Base-by-base conservation (phyloP, 2,888 invertebrate genomes). In the Eledona agricola region DNA sequence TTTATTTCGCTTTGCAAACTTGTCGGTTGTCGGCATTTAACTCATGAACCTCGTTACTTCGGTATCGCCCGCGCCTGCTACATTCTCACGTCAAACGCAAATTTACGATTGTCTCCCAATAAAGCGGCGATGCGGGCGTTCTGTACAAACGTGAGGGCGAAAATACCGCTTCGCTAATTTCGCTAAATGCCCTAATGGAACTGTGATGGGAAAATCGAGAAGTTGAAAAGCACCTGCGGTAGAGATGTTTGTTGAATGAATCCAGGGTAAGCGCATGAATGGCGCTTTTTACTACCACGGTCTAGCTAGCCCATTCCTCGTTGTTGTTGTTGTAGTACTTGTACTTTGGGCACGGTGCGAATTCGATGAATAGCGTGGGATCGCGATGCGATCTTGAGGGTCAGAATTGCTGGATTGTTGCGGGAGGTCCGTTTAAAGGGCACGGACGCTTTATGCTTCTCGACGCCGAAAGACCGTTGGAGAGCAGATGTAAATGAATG, bases 361-460 rank as follows among this genome's bases (percentile, higher is more conserved):
- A 50, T 50, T 32, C 31, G 32, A 22, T 50, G 49, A 50, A 50
- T 50, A 50, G 32, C 49, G 49, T 50, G 49, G 49, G 49, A 50
- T 50, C 37, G 49, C 49, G 49, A 50, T 50, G 38, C 25, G 49
- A 50, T 50, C 49, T 50, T 34, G 29, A 31, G 32, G 37, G 37
- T 23, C 12, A 13, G 35, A 10, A 19, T 19, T 19, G 4, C 4
- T 19, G 26, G 4, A 6, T 26, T 26, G 7, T 20, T 35, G 22
- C 12, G 37, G 37, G 37, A 12, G 40, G 40, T 40, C 40, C 28
- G n/a, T 15, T n/a, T n/a, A 15, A 43, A 43, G 43, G 32, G 34
- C 32, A 45, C 25, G 34, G 32, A 25, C 22, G 6, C 17, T 32
- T 45, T 45, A 19, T 23, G 45, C 12, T 22, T 28, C 28, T 29